Conservation (phyloP, 2,797 vertebrate genomes). For the Dromococcyx pavoninus region DNA sequence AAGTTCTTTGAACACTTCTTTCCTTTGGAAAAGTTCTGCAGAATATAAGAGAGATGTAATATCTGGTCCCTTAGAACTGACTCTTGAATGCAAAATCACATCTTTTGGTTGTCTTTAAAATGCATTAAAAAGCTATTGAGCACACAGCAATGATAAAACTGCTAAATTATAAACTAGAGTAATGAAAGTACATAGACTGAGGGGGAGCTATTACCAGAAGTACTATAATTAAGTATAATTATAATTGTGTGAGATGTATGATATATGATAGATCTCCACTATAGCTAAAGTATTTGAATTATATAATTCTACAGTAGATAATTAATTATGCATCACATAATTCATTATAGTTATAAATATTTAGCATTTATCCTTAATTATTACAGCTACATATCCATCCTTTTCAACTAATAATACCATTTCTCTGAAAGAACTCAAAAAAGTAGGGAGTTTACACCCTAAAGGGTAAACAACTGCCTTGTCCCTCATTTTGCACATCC, state of each 20-base stretch:
- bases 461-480: background rate
- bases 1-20: background rate
- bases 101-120: background rate
- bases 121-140: background rate
- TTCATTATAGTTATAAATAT: background rate
- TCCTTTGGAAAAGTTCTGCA: background rate
- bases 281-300: background rate
- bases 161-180: background rate
- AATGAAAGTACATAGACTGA: background rate
- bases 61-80: background rate
- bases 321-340: background rate
- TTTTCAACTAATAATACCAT: background rate
- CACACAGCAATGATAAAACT: background rate
- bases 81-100: background rate
- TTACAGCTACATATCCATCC: background rate
- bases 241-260: background rate
- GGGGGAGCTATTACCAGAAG: background rate
- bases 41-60: background rate
- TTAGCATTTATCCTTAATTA: background rate
- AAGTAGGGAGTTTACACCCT: background rate
- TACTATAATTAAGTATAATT: background rate
- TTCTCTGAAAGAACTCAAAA: background rate
- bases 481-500: background rate
- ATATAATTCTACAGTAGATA: background rate
- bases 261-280: background rate